These are phyloP conservation scores for Gymnoscopelus microlampas DNA, from an alignment of 2,797 vertebrate species.

Conservation along the genomic window DNA sequence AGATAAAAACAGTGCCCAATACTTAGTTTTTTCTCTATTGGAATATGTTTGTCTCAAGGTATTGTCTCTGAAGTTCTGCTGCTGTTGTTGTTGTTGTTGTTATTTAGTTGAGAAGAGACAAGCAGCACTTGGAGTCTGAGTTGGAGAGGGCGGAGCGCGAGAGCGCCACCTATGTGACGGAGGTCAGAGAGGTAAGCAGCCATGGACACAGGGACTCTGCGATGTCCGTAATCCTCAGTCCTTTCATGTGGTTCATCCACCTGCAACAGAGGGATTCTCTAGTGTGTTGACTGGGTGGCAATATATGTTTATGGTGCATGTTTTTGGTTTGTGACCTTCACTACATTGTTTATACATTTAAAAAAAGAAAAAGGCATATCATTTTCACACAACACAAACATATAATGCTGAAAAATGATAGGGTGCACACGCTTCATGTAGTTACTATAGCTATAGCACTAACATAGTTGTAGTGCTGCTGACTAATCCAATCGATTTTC, in stretches of 20 bases:
- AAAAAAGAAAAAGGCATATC: background rate
- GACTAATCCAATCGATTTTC: conserved; percentile 18
- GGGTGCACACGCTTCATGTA: background rate
- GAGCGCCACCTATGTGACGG: conserved; percentile 92
- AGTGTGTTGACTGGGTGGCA: conserved; percentile 1
- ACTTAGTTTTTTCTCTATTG: background rate
- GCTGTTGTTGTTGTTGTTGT: conserved; percentile 58
- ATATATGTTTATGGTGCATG: conserved; percentile 13
- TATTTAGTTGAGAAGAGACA: conserved; percentile 81
- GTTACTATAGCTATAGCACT: background rate
- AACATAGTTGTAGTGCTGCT: conserved; percentile 4
- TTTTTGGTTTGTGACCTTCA: conserved; percentile 15
- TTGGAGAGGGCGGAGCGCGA: conserved; percentile 94
- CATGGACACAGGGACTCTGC: background rate
- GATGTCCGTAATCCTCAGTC: conserved; percentile 13
- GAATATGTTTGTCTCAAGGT: background rate
- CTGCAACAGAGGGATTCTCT: conserved; percentile 10
- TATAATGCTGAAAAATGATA: background rate
- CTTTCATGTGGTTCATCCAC: conserved; percentile 14
- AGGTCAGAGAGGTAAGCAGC: conserved; percentile 93
- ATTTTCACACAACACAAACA: conserved; percentile 13
- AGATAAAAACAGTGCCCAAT: too few species aligned
- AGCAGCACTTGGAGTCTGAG: conserved; percentile 92
- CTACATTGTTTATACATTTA: conserved; percentile 10
- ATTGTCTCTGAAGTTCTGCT: conserved; percentile 11